A percentile compares a stretch with the other conserved stretches of the same genome.
Evolutionary conservation across 1,140 invertebrate species (phyloP).

Genomic region (Tetramorium simillimum): DNA sequence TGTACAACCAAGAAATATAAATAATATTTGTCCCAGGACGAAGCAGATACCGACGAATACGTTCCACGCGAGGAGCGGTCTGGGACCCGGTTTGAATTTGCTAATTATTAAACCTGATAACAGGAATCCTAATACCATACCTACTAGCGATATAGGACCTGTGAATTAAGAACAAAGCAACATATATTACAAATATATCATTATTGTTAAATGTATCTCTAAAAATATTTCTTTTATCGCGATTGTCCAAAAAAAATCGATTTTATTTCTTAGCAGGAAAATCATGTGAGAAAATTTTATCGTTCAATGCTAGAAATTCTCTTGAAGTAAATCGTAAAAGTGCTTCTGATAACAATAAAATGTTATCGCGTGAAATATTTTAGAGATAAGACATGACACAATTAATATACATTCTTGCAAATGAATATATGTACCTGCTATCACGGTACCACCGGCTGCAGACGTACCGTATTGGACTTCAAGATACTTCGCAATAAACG

Average conservation of each 20-base stretch:
- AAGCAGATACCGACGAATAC: slow-evolving; percentile 87
- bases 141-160: slow-evolving; percentile 86
- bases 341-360: background rate
- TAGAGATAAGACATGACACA: background rate
- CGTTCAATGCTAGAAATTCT: background rate
- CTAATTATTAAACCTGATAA: slow-evolving; percentile 88
- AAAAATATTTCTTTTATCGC: background rate
- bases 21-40: slow-evolving; percentile 84
- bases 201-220: background rate
- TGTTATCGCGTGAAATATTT: background rate
- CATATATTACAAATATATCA: background rate
- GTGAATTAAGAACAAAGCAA: background rate
- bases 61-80: slow-evolving; percentile 88
- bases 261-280: slow-evolving; percentile 1
- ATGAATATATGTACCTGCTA: slow-evolving; percentile 85
- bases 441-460: slow-evolving; percentile 87
- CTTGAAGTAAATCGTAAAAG: background rate
- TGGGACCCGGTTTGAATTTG: slow-evolving; percentile 87
- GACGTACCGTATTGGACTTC: slow-evolving; percentile 89
- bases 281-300: background rate
- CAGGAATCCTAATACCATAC: slow-evolving; percentile 88
- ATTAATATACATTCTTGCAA: background rate
- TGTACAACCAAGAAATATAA: slow-evolving; percentile 88
- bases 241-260: background rate
- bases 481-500: slow-evolving; percentile 90